phyloP scores from a whole-genome alignment of 2,113 vertebrate species.

The Phylloscopus trochiloides region DNA sequence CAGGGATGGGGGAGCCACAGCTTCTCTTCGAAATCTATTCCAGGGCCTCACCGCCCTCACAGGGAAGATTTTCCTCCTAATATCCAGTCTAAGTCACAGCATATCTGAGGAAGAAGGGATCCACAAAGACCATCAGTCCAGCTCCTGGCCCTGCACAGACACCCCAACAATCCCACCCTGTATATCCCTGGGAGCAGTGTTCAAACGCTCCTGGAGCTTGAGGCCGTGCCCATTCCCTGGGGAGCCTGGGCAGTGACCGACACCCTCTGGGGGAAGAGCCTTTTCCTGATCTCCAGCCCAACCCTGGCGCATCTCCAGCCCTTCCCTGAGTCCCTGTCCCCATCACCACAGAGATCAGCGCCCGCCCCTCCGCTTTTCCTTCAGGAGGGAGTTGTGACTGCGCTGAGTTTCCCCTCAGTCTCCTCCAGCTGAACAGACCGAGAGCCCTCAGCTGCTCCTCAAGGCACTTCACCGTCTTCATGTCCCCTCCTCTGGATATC shows the following conservation, averaged over 20 bases:
- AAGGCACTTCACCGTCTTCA: not conserved
- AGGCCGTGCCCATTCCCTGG: not conserved
- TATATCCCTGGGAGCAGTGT: not conserved
- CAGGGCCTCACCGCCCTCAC: not conserved
- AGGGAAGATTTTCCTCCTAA: not conserved
- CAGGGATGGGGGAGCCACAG: too few species aligned
- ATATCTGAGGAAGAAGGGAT: not conserved
- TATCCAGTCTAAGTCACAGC: not conserved
- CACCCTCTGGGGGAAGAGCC: not conserved
- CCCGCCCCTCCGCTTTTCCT: not conserved
- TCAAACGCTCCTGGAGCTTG: not conserved
- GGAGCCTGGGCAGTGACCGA: not conserved
- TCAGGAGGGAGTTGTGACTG: not conserved
- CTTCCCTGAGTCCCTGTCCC: not conserved
- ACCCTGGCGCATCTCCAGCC: not conserved
- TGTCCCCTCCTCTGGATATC: not conserved
- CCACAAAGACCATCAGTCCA: too few species aligned
- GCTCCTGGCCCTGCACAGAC: not conserved
- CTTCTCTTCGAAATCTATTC: rapidly evolving
- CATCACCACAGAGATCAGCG: not conserved
- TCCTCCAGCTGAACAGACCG: not conserved
- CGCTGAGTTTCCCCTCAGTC: not conserved
- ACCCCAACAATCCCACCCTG: not conserved
- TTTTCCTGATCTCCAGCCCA: not conserved
- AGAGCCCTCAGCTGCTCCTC: not conserved